A percentile compares a stretch with the other conserved stretches of the same genome.
Evolutionary conservation across 2,797 vertebrate genomes (phyloP).

Genomic region (Ceryle rudis): DNA sequence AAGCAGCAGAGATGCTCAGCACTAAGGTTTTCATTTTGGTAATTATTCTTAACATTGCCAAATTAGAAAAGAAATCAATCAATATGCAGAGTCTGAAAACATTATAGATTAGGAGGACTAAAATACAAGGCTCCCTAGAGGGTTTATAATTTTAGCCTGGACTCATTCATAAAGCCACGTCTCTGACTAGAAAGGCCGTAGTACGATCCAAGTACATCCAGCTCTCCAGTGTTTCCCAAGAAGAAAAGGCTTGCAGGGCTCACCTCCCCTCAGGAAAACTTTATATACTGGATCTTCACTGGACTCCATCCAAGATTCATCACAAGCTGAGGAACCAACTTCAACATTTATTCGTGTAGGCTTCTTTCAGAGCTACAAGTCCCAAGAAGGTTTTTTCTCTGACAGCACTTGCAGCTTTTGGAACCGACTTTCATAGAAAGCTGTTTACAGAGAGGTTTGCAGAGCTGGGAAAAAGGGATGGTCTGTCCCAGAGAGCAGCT

Average conservation of each 20-base stretch:
- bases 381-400: not conserved
- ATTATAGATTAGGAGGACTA: not conserved
- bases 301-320: not conserved
- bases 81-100: not conserved
- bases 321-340: not conserved
- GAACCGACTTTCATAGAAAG: not conserved
- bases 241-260: rapidly evolving
- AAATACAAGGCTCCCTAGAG: not conserved
- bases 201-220: not conserved
- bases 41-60: not conserved
- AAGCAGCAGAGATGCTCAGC: not conserved
- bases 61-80: not conserved
- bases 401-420: not conserved
- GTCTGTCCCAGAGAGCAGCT: not conserved
- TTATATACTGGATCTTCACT: rapidly evolving
- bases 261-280: not conserved
- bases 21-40: not conserved
- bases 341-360: not conserved
- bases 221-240: not conserved
- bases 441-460: not conserved
- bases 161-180: not conserved
- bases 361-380: not conserved
- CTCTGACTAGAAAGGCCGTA: not conserved
- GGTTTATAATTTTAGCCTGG: not conserved
- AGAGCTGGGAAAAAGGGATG: not conserved